A percentile compares a stretch with the other conserved stretches of the same genome.
Evolutionary conservation across 2,797 vertebrate species (phyloP).

Genomic region (Mus caroli): DNA sequence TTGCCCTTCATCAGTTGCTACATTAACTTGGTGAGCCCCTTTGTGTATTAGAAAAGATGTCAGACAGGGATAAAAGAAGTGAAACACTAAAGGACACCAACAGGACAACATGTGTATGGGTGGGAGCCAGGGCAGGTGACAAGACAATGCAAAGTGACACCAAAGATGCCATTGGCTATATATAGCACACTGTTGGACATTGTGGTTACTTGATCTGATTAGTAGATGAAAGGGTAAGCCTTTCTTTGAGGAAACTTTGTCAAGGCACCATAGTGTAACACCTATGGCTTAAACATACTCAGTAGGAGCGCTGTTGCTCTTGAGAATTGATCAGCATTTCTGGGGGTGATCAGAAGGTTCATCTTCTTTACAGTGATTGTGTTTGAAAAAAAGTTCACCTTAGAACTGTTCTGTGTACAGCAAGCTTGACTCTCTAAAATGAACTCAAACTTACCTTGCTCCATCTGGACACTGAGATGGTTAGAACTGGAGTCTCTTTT

Average conservation of each 20-base stretch:
- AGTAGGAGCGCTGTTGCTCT: not conserved
- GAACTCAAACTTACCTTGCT: not conserved
- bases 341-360: not conserved
- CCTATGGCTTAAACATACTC: not conserved
- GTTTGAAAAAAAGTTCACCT: not conserved
- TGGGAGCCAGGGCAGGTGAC: not conserved
- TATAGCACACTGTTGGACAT: not conserved
- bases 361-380: not conserved
- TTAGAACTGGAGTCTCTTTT: not conserved
- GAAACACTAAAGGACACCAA: not conserved
- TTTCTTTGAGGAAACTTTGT: not conserved
- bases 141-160: too few relatives aligned
- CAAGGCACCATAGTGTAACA: not conserved
- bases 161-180: accelerated
- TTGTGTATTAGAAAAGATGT: not conserved
- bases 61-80: not conserved
- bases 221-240: not conserved
- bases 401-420: not conserved
- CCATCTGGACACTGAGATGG: not conserved
- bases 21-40: not conserved
- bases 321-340: not conserved
- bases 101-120: not conserved
- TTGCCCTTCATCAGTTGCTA: not conserved
- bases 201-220: not conserved
- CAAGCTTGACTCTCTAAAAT: not conserved